phyloP scores from a whole-genome alignment of 2,797 vertebrate genomes.

The Sebastes oblongus region DNA sequence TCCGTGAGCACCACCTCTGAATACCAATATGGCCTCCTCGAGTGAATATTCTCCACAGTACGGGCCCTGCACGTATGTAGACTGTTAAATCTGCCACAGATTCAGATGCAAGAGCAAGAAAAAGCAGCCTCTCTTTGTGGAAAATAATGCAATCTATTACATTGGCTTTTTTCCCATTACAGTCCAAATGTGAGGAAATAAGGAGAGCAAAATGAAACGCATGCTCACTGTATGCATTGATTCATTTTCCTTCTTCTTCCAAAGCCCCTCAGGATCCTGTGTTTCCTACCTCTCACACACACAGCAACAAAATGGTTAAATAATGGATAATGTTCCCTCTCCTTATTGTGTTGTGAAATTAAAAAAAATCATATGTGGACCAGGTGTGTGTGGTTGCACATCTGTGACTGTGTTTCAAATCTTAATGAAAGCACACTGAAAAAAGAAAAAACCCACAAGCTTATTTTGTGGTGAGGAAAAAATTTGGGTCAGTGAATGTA shows the following conservation, averaged over 20 bases:
- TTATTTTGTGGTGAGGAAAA: conserved; percentile 4
- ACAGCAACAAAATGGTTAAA: conserved; percentile 49
- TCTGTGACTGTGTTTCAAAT: conserved; percentile 21
- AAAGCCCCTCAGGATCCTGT: conserved; percentile 5
- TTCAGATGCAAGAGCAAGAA: neutral
- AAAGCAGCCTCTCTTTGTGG: neutral
- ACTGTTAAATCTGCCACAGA: conserved; percentile 16
- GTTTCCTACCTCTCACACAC: conserved; percentile 30
- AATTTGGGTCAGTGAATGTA: conserved; percentile 69
- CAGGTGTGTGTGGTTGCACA: conserved; percentile 1
- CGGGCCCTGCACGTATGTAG: neutral
- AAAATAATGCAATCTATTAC: neutral
- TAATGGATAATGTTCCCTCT: conserved; percentile 44
- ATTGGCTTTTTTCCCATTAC: neutral
- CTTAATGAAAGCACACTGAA: conserved; percentile 16
- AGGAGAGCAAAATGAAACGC: conserved; percentile 12
- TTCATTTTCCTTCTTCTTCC: conserved; percentile 27
- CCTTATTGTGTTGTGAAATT: conserved; percentile 49
- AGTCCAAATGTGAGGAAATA: conserved; percentile 1
- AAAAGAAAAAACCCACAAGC: neutral
- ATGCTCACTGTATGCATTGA: neutral
- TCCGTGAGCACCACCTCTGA: conserved; percentile 42
- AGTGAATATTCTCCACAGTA: conserved; percentile 22
- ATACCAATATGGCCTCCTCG: conserved; percentile 49
- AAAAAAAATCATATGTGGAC: conserved; percentile 22